Evolutionary conservation across 2,797 vertebrate species (phyloP), one percentile per base, ranked within the genome.

Genomic region (Cephalopachus bancanus): DNA sequence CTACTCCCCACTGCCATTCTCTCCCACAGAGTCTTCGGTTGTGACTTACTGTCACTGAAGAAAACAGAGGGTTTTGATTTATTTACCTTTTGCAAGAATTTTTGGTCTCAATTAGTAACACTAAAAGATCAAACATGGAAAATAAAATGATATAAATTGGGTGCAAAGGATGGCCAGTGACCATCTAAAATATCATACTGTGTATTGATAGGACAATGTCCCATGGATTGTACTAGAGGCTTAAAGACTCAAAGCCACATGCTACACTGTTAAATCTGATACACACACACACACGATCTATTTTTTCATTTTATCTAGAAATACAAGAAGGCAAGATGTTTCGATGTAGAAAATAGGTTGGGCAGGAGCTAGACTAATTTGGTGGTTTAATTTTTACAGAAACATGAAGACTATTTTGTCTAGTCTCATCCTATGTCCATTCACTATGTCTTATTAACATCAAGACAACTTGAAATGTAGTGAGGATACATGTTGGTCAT

Each of bases 31-130:
- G 89, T 20, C 69, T 85, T 83, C 15, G 0, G 12, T 1, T 11
- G 80, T 1, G 28, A 89, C 85, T 78, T 7, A 20, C 75, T 65
- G 88, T 84, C 92, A 53, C 44, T 0, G 78, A 71, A 62, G 87
- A 64, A 84, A 72, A 49, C 7, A 71, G 59, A 86, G 24, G 85
- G 49, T 10, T 84, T 33, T 72, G 85, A 95, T 85, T 94, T 88
- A 92, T 89, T 89, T 94, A 80, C 89, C 59, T 87, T 94, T 51
- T 4, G 59, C 37, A 33, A 89, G 95, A 53, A 92, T 95, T 81
- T 65, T 71, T 22, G 24, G 94, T 49, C 60, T 71, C 37, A 55
- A 89, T 78, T 44, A 83, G 78, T 20, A 89, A 76, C 24, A 33
- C 33, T 49, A 65, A 30, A 88, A 69, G 85, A 60, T 79, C 69